Evolutionary conservation across 2,888 invertebrate species (phyloP).

Genomic region (Zaprionus lineosus): DNA sequence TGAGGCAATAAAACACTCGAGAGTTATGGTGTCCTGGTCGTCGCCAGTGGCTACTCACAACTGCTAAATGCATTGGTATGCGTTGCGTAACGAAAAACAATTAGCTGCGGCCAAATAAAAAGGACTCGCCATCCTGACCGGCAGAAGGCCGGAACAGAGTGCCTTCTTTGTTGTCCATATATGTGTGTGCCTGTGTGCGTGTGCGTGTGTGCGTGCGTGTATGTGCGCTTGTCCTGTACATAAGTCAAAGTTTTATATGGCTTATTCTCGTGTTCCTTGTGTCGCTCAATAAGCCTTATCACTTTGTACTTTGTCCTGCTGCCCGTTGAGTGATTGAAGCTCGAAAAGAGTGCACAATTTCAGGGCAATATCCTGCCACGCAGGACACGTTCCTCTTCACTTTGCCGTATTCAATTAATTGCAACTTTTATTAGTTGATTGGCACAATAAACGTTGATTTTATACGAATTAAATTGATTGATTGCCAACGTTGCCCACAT

Average conservation of each 20-base stretch:
- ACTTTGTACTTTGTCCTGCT: conserved; percentile 56
- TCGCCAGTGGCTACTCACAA: conserved; percentile 31
- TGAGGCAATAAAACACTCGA: conserved; percentile 71
- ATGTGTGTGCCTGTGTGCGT: conserved; percentile 16
- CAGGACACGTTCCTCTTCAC: conserved; percentile 44
- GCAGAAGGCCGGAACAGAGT: conserved; percentile 34
- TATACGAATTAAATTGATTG: conserved; percentile 41
- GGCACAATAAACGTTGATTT: conserved; percentile 35
- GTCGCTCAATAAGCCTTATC: conserved; percentile 52
- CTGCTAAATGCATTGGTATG: conserved; percentile 73
- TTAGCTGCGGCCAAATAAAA: conserved; percentile 73
- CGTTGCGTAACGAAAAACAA: conserved; percentile 76
- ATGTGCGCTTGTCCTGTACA: neutral
- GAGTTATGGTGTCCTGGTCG: conserved; percentile 63
- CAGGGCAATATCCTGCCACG: too few relatives aligned
- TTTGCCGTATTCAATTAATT: conserved; percentile 66
- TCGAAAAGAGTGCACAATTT: conserved; percentile 32
- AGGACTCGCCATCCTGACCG: conserved; percentile 23
- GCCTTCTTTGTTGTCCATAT: conserved; percentile 27
- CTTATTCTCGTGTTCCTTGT: conserved; percentile 56
- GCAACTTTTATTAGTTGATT: conserved; percentile 65
- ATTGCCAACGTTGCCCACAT: conserved; percentile 42
- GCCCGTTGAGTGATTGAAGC: conserved; percentile 58
- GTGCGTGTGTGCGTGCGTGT: conserved; percentile 15
- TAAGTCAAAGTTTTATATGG: conserved; percentile 59